Base-by-base conservation (phyloP, 2,797 vertebrate genomes). In the Leuciscus waleckii region DNA sequence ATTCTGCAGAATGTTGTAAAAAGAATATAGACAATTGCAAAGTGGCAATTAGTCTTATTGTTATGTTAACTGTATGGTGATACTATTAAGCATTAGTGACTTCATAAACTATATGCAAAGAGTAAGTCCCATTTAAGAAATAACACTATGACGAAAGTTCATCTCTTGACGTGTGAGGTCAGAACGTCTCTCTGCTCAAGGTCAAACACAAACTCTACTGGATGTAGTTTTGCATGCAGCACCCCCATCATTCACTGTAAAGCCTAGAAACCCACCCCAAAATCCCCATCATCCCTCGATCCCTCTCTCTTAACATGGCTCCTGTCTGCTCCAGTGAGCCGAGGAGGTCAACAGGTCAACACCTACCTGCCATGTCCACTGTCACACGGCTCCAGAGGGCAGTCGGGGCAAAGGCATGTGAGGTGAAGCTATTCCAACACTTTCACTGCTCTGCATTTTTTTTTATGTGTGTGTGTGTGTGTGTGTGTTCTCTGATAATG, bases 241-340 rank as follows among this genome's bases (percentile, higher is more conserved):
- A 35, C 16, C 67, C 75, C 76, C 51, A 77, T 84, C 46, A 58
- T 79, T 85, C 82, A 73, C 77, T 16, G 46, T 67, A 77, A 83
- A 82, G 54, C 17, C 91, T 90, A 85, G 85, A 88, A 91, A 90
- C 90, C 90, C 89, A 73, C 83, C 32, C 85, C 91, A 93, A 77
- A 77, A 77, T 94, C 92, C 92, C 92, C 87, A 87, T 92, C 86
- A 90, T 91, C 93, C 90, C 91, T 89, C 85, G 79, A 92, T 92
- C 93, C 93, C 93, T 93, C 92, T 92, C 90, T 93, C 92, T 91
- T 91, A 76, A 89, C 92, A 89, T 90, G 29, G 90, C 91, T 77
- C 90, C 88, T 92, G 95, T 94, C 93, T 93, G 92, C 93, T 91
- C 92, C 93, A 93, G 92, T 94, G 94, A 94, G 93, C 92, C 88